A percentile compares a stretch with the other conserved stretches of the same genome.
These are phyloP conservation scores for Calephelis nemesis DNA, from an alignment of 1,140 invertebrate genomes.

Conservation along the genomic window DNA sequence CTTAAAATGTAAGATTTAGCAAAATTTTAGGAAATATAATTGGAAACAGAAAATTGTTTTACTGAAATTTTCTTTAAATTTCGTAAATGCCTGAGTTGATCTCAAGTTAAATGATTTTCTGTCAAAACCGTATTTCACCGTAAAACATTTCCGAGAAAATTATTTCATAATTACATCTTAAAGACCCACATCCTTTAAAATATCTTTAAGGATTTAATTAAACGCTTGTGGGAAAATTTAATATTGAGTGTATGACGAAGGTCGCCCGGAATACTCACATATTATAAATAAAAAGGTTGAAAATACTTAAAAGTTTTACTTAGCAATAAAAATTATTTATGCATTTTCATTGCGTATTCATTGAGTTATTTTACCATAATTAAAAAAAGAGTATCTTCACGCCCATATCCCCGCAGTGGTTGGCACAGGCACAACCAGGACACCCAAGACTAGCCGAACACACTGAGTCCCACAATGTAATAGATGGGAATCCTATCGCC, in stretches of 20 bases:
- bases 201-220: conserved; percentile 13
- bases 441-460: too few species aligned
- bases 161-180: conserved; percentile 2
- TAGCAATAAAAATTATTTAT: too few species aligned
- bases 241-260: conserved; percentile 5
- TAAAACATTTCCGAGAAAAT: conserved; percentile 4
- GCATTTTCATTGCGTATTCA: too few species aligned
- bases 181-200: background rate
- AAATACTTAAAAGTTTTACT: too few species aligned
- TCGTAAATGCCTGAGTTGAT: background rate
- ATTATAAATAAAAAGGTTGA: background rate
- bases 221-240: background rate
- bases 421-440: too few species aligned
- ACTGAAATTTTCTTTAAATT: background rate
- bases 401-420: too few species aligned
- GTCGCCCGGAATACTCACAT: background rate
- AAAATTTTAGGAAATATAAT: too few species aligned
- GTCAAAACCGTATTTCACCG: conserved; percentile 1
- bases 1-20: background rate
- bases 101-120: background rate
- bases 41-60: background rate
- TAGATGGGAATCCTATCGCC: too few species aligned
- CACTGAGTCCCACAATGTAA: too few species aligned
- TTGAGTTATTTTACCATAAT: too few species aligned
- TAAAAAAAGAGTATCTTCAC: too few species aligned